phyloP scores from a whole-genome alignment of 1,140 invertebrate species.

The Drosophila nikananu region DNA sequence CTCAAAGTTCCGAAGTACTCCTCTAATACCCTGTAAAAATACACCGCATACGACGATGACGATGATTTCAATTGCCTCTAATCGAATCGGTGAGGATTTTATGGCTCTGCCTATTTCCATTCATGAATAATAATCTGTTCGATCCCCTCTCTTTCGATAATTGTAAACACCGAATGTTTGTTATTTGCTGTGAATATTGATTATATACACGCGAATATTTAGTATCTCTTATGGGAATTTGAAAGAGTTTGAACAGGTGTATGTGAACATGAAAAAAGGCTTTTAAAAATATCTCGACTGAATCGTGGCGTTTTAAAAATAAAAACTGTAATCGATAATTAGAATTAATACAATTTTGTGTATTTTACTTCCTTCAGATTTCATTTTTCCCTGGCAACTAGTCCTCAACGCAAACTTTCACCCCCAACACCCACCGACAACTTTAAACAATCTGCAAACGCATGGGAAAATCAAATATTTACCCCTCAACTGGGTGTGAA shows the following conservation, averaged over 20 bases:
- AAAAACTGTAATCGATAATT: neutral
- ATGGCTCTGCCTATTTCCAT: conserved; percentile 55
- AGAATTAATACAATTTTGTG: neutral
- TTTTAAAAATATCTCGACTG: neutral
- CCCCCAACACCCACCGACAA: neutral
- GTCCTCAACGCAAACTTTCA: conserved; percentile 25
- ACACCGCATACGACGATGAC: conserved; percentile 26
- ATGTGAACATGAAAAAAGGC: neutral
- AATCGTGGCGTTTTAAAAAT: neutral
- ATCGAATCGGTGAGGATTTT: conserved; percentile 58
- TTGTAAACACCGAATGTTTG: conserved; percentile 55
- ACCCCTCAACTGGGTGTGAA: conserved; percentile 49
- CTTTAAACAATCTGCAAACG: conserved; percentile 37
- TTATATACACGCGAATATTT: conserved; percentile 62
- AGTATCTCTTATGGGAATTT: conserved; percentile 44
- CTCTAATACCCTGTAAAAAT: neutral
- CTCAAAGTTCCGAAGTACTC: neutral
- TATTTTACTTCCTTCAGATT: neutral
- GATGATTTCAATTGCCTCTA: conserved; percentile 46
- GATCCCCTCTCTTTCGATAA: conserved; percentile 26
- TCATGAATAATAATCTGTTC: conserved; percentile 59
- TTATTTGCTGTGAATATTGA: conserved; percentile 57
- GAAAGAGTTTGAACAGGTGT: conserved; percentile 64
- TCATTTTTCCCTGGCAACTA: conserved; percentile 23
- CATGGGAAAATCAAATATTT: conserved; percentile 69